These are phyloP conservation scores for Paramormyrops hopkinsi DNA, from an alignment of 2,797 vertebrate species.

Conservation along the genomic window DNA sequence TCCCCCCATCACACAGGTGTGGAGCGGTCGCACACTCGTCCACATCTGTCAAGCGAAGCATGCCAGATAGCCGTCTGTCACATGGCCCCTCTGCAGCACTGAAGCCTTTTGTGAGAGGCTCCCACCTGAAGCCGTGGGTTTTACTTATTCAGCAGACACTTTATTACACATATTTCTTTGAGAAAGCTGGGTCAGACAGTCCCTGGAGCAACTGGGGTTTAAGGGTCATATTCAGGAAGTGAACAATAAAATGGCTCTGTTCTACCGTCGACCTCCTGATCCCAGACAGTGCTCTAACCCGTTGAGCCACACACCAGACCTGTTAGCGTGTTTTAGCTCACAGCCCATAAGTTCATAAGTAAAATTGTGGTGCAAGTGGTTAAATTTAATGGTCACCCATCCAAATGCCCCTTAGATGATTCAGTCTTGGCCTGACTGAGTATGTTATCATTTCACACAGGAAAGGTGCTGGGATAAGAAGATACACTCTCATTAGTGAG, in stretches of 20 bases:
- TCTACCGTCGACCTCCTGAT: not conserved
- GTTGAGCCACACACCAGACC: not conserved
- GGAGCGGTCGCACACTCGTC: slow-evolving; percentile 58
- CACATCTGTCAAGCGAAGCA: slow-evolving; percentile 49
- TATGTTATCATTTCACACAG: not conserved
- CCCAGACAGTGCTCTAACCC: not conserved
- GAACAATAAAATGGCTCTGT: not conserved
- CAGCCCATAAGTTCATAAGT: not conserved
- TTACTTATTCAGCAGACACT: not conserved
- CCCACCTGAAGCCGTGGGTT: not conserved
- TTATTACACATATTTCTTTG: not conserved
- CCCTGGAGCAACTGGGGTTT: not conserved
- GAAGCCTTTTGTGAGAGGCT: not conserved
- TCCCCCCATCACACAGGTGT: slow-evolving; percentile 55
- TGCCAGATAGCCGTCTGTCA: not conserved
- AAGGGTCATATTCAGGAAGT: not conserved
- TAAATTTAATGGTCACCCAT: not conserved
- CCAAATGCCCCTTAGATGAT: not conserved
- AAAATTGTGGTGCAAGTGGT: not conserved
- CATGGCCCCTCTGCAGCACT: not conserved
- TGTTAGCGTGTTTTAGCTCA: not conserved
- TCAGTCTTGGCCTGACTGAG: not conserved
- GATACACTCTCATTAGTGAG: not conserved
- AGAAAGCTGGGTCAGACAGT: not conserved
- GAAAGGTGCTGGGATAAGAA: not conserved